Evolutionary conservation across 2,888 invertebrate species (phyloP), one percentile per base, ranked within the genome.

Genomic region (Lissonota sp.): DNA sequence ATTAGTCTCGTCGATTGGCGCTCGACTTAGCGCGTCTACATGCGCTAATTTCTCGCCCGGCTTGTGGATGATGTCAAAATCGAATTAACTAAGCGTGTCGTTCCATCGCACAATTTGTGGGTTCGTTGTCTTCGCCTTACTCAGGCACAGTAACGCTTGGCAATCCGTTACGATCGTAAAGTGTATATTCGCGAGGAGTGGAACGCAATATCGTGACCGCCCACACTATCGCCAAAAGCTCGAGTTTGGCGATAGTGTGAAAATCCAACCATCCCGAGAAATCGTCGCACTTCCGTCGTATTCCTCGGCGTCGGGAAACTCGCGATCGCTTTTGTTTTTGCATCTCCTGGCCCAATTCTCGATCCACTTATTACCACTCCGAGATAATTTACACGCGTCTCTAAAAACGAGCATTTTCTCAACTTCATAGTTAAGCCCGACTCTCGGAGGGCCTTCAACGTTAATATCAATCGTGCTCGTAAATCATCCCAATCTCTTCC

Each of bases 371-470:
- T 73, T n/a, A 40, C 64, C 72, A 86, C 88, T 2, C 91, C 90
- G 10, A 91, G 80, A 60, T 87, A 89, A 8, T 83, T 70, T 0
- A 91, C 80, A 53, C 84, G 42, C 5, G 60, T 53, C 10, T 78
- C 62, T 1, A 83, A 86, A 77, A 90, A 88, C 7, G 79, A 60
- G 63, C 88, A 88, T 76, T 91, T 90, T 0, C 14, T 63, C 1
- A 87, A 62, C 53, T 89, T 89, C 3, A 91, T 60, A 0, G 87
- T 90, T 10, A 90, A 69, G 0, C 86, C 82, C 0, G 86, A 86
- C 7, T 81, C 53, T 7, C 79, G 53, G 4, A 88, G 62, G 4
- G 83, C 84, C 14, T 85, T 70, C 0, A 90, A 55, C 0, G 86
- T 83, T 46, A 60, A 40, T 26, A 69, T 51, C 5, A 90, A 66